phyloP scores from a whole-genome alignment of 2,888 invertebrate genomes.

The Chrysina gloriosa region DNA sequence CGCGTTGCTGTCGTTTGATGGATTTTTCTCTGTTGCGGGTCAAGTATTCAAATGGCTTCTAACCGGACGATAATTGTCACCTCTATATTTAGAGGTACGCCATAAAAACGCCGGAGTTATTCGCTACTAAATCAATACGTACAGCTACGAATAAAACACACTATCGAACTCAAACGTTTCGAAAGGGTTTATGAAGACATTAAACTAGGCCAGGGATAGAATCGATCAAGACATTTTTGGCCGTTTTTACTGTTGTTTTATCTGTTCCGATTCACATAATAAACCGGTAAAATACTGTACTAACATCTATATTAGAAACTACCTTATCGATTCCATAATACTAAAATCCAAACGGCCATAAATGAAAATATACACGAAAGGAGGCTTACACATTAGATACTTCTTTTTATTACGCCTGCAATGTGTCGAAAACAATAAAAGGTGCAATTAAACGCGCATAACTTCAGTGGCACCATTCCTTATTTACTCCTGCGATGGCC shows the following conservation, averaged over 20 bases:
- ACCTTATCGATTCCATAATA: background rate
- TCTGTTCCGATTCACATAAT: background rate
- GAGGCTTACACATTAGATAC: constrained; percentile 8
- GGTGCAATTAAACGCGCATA: constrained; percentile 8
- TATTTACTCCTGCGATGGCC: background rate
- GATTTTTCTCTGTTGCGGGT: constrained; percentile 41
- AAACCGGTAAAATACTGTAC: background rate
- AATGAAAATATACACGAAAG: constrained; percentile 16
- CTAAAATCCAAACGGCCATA: background rate
- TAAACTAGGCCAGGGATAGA: constrained; percentile 9
- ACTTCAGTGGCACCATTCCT: constrained; percentile 17
- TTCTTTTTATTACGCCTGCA: background rate
- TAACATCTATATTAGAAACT: constrained; percentile 1
- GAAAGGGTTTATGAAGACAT: constrained; percentile 21
- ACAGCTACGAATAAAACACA: background rate
- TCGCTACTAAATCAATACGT: constrained; percentile 28
- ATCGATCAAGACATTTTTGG: constrained; percentile 7
- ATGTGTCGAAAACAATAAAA: constrained; percentile 15
- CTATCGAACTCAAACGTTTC: background rate
- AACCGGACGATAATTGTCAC: constrained; percentile 42
- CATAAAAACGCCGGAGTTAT: constrained; percentile 20
- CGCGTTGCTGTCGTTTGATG: constrained; percentile 17
- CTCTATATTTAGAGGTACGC: constrained; percentile 40
- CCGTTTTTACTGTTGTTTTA: constrained; percentile 19
- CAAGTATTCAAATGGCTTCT: constrained; percentile 42